Evolutionary conservation across 37 sponge, comb jelly and placozoan species (phyloP), one percentile per base, ranked within the genome.

Genomic region (Geodia barretti): DNA sequence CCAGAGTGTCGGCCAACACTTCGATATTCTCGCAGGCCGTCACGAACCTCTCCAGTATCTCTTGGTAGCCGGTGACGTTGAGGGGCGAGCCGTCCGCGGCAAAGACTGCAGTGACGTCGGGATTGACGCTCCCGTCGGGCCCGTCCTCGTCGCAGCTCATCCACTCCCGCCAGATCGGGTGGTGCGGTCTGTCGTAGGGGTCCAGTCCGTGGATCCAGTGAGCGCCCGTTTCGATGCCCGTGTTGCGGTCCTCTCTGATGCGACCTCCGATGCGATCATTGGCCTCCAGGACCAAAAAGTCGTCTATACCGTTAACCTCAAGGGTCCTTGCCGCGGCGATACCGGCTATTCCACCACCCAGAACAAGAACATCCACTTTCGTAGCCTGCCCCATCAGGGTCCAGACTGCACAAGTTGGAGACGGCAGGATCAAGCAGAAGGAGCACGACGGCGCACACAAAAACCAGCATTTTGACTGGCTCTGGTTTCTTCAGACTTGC

Each of bases 281-380:
- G 23, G 76, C 87, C 59, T 90, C 91, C 39, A 90, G 60, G 11
- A 90, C 78, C 68, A 90, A 1, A 41, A 90, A 81, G 74, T 90
- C 41, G 3, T 39, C 78, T 38, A 78, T 14, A 19, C 79, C 83
- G 31, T 80, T 80, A 25, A 8, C 67, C 8, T 81, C 73, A 26
- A 90, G 87, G 20, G 87, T 82, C 43, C 65, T 82, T n/a, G 76
- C 91, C n/a, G 87, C 91, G 7, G 60, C 24, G 62, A 90, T 82
- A 21, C 91, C 91, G 0, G 91, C 37, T 64, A 90, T 71, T 1
- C 91, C 91, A 17, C 83, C 91, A 4, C 91, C 91, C n/a, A 90
- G 42, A 39, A 90, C 82, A 25, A 90, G 78, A 1, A 90, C 91
- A 40, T 86, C 79, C 20, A 87, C 74, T 65, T 78, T n/a, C n/a